Evolutionary conservation across 1,140 invertebrate genomes (phyloP).

Genomic region (Panagrolaimus sp.): DNA sequence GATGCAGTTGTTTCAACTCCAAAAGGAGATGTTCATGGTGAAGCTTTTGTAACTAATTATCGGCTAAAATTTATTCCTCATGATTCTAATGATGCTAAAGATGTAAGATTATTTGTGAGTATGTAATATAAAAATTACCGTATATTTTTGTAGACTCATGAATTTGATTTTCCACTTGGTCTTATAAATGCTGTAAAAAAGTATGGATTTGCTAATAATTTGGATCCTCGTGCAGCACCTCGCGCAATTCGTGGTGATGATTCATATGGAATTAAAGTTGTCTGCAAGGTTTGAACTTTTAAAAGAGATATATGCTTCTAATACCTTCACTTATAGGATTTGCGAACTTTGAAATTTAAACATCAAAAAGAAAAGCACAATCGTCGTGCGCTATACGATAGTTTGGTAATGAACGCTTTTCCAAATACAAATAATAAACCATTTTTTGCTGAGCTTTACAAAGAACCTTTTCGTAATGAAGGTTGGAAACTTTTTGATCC

Average conservation of each 20-base stretch:
- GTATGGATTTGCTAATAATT: constrained; percentile 66
- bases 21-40: constrained; percentile 29
- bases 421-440: constrained; percentile 68
- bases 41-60: constrained; percentile 47
- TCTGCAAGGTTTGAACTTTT: constrained; percentile 70
- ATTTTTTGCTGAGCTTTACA: constrained; percentile 72
- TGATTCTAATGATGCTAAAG: constrained; percentile 5
- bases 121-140: neutral
- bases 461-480: constrained; percentile 76
- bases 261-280: constrained; percentile 96
- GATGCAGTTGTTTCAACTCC: constrained; percentile 25
- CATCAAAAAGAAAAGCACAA: constrained; percentile 94
- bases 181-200: constrained; percentile 91
- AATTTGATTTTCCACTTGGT: constrained; percentile 86
- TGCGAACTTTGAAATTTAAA: constrained; percentile 84
- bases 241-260: constrained; percentile 86
- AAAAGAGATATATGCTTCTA: no score
- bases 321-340: constrained; percentile 61
- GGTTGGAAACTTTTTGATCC: constrained; percentile 95
- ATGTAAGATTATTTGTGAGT: neutral
- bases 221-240: constrained; percentile 60
- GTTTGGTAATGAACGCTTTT: constrained; percentile 85
- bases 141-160: constrained; percentile 46
- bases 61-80: constrained; percentile 44
- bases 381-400: constrained; percentile 85